Evolutionary conservation across 2,113 vertebrate species (phyloP), one percentile per base, ranked within the genome.

Genomic region (Bubo scandiacus): DNA sequence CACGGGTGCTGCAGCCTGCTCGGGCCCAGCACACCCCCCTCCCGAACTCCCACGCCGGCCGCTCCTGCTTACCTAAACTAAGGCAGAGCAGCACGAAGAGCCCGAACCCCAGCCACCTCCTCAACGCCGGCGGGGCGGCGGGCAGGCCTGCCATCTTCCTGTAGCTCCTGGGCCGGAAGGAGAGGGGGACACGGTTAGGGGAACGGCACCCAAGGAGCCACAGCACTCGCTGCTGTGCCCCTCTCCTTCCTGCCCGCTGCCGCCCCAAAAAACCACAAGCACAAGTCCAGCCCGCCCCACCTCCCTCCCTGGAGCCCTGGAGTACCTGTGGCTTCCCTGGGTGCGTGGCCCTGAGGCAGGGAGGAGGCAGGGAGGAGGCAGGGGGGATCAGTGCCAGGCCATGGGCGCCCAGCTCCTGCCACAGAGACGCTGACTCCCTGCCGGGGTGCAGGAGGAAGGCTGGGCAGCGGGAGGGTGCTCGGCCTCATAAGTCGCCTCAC

Each of bases 91-190:
- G 65, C 36, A 67, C 1, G 0, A 79, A 59, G 70, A 96, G 61
- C 55, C 84, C 55, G 3, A 89, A 51, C 27, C 72, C 25, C 47
- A 90, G 78, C 23, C 84, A 36, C 7, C 8, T 91, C 87, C 92
- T 93, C 47, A 34, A 2, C 2, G 2, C 62, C 3, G 11, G 38
- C 3, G 17, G 59, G 59, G 55, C 1, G 15, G 42, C 0, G 0
- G 51, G 65, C 85, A 61, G 66, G 26, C 52, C 27, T 66, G 4
- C 15, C 96, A 93, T 96, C 70, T 65, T 94, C 85, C 55, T 30
- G 43, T 2, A 40, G 70, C 62, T 93, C 52, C 85, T 94, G 90
- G 42, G 70, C 52, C 3, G 12, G 22, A 32, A 63, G 61, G 51
- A 92, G 59, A 87, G 30, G 11, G 36, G 11, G 11, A 61, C 15